Percentiles rank a stretch among this genome's conserved stretches.
phyloP scores from a whole-genome alignment of 2,888 invertebrate species.

The Fabriciana adippe region DNA sequence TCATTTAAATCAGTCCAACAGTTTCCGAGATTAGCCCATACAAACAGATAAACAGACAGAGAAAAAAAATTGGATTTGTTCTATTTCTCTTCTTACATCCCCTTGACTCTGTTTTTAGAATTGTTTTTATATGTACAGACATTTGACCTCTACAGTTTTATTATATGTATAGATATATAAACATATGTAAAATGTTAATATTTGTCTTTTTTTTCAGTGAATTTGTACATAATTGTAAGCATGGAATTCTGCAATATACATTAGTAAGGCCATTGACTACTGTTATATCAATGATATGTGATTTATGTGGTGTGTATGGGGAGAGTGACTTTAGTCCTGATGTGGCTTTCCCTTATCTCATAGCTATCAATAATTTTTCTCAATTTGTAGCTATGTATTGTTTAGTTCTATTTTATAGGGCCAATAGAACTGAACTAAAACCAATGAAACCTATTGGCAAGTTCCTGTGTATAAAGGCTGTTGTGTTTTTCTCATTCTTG shows the following conservation, averaged over 20 bases:
- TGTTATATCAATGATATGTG: conserved; percentile 93
- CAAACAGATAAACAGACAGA: too few species aligned
- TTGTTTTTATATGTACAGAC: too few species aligned
- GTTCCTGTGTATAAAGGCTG: conserved; percentile 98
- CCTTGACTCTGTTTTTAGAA: too few species aligned
- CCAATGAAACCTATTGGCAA: conserved; percentile 98
- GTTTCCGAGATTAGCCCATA: too few species aligned
- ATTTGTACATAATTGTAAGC: conserved; percentile 97
- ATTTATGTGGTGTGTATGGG: conserved; percentile 91
- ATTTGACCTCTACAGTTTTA: too few species aligned
- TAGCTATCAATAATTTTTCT: conserved; percentile 94
- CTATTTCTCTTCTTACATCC: too few species aligned
- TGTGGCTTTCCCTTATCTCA: conserved; percentile 94
- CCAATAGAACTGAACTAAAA: conserved; percentile 91
- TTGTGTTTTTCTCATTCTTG: conserved; percentile 99
- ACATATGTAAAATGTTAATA: not conserved
- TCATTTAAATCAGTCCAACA: too few species aligned
- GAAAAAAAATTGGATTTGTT: too few species aligned
- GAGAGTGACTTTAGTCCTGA: conserved; percentile 94
- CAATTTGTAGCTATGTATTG: conserved; percentile 99
- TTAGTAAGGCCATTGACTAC: conserved; percentile 95
- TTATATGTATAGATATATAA: too few species aligned
- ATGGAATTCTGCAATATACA: conserved; percentile 97
- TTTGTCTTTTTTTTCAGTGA: conserved; percentile 81
- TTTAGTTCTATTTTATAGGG: conserved; percentile 95